phyloP scores from a whole-genome alignment of 2,113 vertebrate genomes.

The Odobenus rosmarus region DNA sequence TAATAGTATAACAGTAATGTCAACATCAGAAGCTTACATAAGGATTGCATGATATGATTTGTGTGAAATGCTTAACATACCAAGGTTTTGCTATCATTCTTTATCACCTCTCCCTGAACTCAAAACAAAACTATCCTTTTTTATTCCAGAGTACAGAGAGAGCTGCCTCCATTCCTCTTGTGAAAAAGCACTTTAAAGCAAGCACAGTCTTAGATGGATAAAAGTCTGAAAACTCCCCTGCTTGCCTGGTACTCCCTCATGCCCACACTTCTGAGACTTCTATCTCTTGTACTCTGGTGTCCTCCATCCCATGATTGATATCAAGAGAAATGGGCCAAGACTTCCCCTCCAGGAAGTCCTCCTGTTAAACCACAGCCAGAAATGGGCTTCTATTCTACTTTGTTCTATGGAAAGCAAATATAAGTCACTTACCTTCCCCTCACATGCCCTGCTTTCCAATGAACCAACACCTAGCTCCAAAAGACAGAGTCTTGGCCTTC shows the following conservation, averaged over 20 bases:
- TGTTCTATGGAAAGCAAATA: neutral
- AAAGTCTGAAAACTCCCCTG: neutral
- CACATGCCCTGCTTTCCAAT: neutral
- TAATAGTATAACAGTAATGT: neutral
- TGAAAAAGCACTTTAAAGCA: neutral
- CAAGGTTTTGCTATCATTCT: neutral
- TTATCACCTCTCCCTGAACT: neutral
- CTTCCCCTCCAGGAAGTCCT: neutral
- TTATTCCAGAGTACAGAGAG: neutral
- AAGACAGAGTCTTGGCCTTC: neutral
- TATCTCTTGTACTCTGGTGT: neutral
- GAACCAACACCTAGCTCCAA: neutral
- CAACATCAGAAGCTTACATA: neutral
- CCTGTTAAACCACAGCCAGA: neutral
- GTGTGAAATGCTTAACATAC: neutral
- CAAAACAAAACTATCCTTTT: slow-evolving; percentile 8
- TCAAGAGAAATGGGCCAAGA: neutral
- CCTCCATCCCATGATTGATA: neutral
- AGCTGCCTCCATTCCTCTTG: neutral
- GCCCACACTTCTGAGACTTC: neutral
- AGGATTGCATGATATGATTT: neutral
- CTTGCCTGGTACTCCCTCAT: neutral
- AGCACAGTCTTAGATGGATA: neutral
- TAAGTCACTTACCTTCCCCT: neutral
- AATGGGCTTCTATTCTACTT: neutral